A percentile compares a stretch with the other conserved stretches of the same genome.
phyloP scores from a whole-genome alignment of 92 coral and sea anemone genomes.

The Palythoa grandiflora region DNA sequence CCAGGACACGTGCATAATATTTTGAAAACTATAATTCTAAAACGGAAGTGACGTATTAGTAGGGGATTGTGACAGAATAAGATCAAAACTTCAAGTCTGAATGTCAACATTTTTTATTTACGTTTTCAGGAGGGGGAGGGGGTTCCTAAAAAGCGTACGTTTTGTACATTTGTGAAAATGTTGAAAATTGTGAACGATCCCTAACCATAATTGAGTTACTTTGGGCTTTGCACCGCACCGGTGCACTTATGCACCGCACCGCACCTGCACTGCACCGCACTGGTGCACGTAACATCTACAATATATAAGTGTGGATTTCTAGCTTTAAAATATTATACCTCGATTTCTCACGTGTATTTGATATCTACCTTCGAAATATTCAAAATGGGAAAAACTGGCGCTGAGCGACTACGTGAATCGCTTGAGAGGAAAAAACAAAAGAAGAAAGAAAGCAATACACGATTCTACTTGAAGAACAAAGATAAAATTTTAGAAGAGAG shows the following conservation, averaged over 20 bases:
- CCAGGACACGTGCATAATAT: too few relatives aligned
- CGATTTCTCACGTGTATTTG: slow-evolving; percentile 21
- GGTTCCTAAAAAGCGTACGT: too few relatives aligned
- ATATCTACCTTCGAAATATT: slow-evolving; percentile 17
- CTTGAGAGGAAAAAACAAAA: slow-evolving; percentile 53
- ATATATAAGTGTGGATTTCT: slow-evolving; percentile 1
- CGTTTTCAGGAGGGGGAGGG: too few relatives aligned
- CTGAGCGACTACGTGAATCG: slow-evolving; percentile 52
- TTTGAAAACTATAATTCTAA: neutral
- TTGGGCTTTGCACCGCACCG: neutral
- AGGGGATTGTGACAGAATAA: too few relatives aligned
- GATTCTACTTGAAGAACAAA: slow-evolving; percentile 50
- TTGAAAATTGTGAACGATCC: neutral
- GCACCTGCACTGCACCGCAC: slow-evolving; percentile 3
- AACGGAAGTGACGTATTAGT: neutral
- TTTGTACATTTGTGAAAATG: too few relatives aligned
- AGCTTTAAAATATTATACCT: neutral
- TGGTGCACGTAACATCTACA: neutral
- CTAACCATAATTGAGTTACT: neutral
- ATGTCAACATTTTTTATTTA: too few relatives aligned
- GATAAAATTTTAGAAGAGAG: slow-evolving; percentile 41
- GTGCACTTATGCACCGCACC: neutral
- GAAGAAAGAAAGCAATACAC: slow-evolving; percentile 43
- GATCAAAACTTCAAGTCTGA: too few relatives aligned
- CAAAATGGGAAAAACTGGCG: slow-evolving; percentile 45